Conservation (phyloP, 1,140 invertebrate genomes). For the Hypsibius dujardini region DNA sequence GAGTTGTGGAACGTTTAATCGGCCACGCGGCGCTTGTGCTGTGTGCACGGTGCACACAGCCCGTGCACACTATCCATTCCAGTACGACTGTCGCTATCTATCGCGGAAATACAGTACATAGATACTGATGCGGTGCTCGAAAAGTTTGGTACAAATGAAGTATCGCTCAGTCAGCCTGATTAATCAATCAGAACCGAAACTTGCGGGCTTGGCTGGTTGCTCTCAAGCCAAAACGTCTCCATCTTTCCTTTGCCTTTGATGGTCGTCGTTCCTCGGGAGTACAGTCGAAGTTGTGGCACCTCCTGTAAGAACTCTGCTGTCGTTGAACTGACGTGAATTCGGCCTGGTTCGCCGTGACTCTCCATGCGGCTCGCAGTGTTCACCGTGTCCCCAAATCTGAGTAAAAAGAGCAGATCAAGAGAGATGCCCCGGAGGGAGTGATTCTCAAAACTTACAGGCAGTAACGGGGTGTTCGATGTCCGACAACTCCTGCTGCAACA, state of each 20-base stretch:
- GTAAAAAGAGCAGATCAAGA: slow-evolving; percentile 29
- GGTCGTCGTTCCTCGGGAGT: background rate
- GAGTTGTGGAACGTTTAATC: too few species aligned
- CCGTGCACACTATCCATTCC: too few species aligned
- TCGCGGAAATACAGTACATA: too few species aligned
- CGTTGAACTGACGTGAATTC: slow-evolving; percentile 3
- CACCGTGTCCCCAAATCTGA: slow-evolving; percentile 42
- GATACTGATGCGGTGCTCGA: too few species aligned
- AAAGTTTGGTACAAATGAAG: too few species aligned
- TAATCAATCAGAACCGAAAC: too few species aligned
- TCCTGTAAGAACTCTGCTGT: background rate
- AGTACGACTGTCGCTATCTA: too few species aligned
- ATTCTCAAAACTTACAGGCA: slow-evolving; percentile 34
- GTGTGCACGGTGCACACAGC: too few species aligned
- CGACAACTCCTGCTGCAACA: slow-evolving; percentile 46
- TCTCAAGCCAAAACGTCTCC: background rate
- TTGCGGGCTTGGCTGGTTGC: too few species aligned
- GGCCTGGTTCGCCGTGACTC: slow-evolving; percentile 10
- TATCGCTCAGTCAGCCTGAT: too few species aligned
- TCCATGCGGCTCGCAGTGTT: slow-evolving; percentile 41
- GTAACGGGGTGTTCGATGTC: slow-evolving; percentile 45
- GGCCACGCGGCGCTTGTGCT: too few species aligned
- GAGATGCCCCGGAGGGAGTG: too few species aligned
- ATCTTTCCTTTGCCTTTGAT: background rate
- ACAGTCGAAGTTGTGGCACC: background rate